phyloP scores from a whole-genome alignment of 64 coral and sea anemone genomes.

The Astreopora myriophthalma region DNA sequence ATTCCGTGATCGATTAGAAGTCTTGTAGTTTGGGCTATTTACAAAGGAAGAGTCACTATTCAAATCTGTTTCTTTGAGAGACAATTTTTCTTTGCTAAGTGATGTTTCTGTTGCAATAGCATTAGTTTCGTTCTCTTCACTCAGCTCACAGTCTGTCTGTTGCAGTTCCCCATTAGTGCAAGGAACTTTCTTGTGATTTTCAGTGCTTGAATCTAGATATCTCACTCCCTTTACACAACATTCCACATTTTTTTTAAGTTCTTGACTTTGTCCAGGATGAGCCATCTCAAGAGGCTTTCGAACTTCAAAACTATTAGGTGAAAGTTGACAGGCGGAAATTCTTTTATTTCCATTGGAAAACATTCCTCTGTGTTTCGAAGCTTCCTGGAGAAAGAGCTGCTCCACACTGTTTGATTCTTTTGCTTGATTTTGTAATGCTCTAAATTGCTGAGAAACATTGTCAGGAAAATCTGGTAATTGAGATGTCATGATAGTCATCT shows the following conservation, averaged over 20 bases:
- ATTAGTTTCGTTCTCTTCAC: neutral
- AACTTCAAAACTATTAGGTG: neutral
- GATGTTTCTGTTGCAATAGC: neutral
- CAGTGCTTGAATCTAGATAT: neutral
- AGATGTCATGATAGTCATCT: neutral
- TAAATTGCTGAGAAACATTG: neutral
- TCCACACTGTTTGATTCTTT: neutral
- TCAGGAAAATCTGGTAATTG: constrained; percentile 33
- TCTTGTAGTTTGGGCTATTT: neutral
- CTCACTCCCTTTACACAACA: neutral
- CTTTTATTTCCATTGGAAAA: neutral
- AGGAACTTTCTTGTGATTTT: neutral
- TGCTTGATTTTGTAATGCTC: neutral
- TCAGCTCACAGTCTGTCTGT: constrained; percentile 9
- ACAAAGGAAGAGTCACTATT: neutral
- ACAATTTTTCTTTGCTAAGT: neutral
- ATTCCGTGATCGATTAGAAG: neutral
- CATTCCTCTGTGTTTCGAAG: neutral
- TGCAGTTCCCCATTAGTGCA: neutral
- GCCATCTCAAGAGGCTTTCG: neutral
- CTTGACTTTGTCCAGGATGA: neutral
- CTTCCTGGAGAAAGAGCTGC: neutral
- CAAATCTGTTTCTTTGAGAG: neutral
- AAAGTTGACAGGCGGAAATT: neutral
- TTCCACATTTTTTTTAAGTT: constrained; percentile 16